These are phyloP conservation scores for Psilanteris sp. DNA, from an alignment of 1,140 invertebrate species.

Conservation along the genomic window DNA sequence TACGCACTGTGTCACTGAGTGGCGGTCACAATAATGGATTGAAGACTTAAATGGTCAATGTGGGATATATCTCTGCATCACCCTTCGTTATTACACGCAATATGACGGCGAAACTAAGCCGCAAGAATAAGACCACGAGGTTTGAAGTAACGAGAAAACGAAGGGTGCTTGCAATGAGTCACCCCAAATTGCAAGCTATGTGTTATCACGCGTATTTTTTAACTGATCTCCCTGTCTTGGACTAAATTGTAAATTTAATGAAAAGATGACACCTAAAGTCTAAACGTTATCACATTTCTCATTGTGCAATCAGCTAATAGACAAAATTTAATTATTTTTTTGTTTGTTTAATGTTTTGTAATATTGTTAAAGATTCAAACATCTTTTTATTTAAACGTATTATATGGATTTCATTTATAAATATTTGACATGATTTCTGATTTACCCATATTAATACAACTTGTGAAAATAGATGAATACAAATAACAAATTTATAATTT, in stretches of 20 bases:
- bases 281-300: too few species aligned
- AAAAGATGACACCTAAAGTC: too few species aligned
- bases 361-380: too few species aligned
- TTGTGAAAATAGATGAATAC: too few species aligned
- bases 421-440: too few species aligned
- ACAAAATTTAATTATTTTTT: too few species aligned
- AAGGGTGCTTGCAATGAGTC: constrained; percentile 51
- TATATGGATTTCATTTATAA: too few species aligned
- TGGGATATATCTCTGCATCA: constrained; percentile 51
- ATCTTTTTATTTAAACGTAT: too few species aligned
- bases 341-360: too few species aligned
- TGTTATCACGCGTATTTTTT: constrained; percentile 32
- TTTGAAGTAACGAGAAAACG: constrained; percentile 24
- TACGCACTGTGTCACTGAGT: constrained; percentile 61
- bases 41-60: constrained; percentile 64
- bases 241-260: neutral
- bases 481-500: too few species aligned
- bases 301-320: too few species aligned
- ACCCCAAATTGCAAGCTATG: constrained; percentile 49
- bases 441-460: too few species aligned
- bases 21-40: constrained; percentile 71
- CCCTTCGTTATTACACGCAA: constrained; percentile 63
- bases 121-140: constrained; percentile 70
- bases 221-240: constrained; percentile 3
- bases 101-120: constrained; percentile 67